phyloP scores from a whole-genome alignment of 1,140 invertebrate species.

The Cydia amplana region DNA sequence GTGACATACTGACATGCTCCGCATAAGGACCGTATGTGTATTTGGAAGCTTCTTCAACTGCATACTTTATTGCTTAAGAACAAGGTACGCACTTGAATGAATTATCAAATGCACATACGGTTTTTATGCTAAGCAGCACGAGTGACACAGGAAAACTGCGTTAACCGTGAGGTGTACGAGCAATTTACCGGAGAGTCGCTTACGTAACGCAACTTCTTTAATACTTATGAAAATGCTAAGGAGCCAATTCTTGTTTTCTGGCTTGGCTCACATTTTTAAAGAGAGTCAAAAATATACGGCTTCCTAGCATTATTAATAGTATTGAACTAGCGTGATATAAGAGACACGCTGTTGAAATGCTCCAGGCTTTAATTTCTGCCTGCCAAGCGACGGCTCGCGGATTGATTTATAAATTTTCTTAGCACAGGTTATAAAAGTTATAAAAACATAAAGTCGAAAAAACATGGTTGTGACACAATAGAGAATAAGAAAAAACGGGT shows the following conservation, averaged over 20 bases:
- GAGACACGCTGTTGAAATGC: too few relatives aligned
- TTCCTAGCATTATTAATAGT: too few relatives aligned
- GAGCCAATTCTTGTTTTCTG: not conserved
- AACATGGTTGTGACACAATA: constrained; percentile 1
- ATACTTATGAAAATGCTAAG: not conserved
- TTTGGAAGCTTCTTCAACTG: not conserved
- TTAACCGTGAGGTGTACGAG: not conserved
- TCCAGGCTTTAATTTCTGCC: not conserved
- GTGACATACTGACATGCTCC: not conserved
- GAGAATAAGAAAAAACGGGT: not conserved
- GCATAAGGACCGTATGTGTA: not conserved
- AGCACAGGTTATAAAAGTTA: constrained; percentile 5
- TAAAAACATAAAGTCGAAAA: constrained; percentile 14
- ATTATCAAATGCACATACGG: not conserved
- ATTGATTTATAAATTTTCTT: constrained; percentile 5
- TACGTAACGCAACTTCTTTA: not conserved
- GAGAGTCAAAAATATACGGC: too few relatives aligned
- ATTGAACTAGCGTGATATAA: too few relatives aligned
- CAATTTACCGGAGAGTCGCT: not conserved
- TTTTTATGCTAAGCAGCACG: not conserved
- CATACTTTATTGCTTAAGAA: not conserved
- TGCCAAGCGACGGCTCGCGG: constrained; percentile 23
- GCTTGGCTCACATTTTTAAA: too few relatives aligned
- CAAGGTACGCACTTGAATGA: not conserved
- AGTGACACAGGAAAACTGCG: not conserved